A percentile compares a stretch with the other conserved stretches of the same genome.
phyloP scores from a whole-genome alignment of 1,140 invertebrate species.

The Oreohelix idahoensis region DNA sequence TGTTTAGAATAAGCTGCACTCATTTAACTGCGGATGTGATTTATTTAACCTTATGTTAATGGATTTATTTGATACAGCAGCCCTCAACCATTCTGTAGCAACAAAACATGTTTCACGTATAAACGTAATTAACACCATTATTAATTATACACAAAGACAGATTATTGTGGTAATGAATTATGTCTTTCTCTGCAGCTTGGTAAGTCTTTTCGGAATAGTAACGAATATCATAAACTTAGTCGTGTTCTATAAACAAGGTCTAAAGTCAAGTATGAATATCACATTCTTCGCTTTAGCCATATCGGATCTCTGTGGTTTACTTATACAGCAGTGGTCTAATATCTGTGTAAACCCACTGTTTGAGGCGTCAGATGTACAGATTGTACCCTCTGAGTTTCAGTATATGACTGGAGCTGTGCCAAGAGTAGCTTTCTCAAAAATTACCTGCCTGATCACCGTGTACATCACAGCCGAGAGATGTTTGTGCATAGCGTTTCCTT shows the following conservation, averaged over 20 bases:
- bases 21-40: too few species aligned
- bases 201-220: not conserved
- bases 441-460: slow-evolving; percentile 12
- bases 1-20: too few species aligned
- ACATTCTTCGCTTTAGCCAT: not conserved
- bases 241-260: slow-evolving; percentile 1
- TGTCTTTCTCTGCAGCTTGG: not conserved
- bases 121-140: too few species aligned
- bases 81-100: too few species aligned
- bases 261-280: not conserved
- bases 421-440: not conserved
- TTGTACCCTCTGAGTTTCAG: not conserved
- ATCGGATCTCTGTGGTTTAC: not conserved
- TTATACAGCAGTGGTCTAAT: not conserved
- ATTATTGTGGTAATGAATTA: not conserved
- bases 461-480: slow-evolving; percentile 12
- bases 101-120: too few species aligned
- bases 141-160: too few species aligned
- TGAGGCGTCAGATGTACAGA: not conserved
- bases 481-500: slow-evolving; percentile 1
- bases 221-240: not conserved
- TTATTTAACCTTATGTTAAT: too few species aligned
- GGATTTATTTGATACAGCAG: too few species aligned
- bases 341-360: slow-evolving; percentile 8
- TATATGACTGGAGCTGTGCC: not conserved